phyloP scores from a whole-genome alignment of 2,797 vertebrate genomes.

The Eleutherodactylus coqui region DNA sequence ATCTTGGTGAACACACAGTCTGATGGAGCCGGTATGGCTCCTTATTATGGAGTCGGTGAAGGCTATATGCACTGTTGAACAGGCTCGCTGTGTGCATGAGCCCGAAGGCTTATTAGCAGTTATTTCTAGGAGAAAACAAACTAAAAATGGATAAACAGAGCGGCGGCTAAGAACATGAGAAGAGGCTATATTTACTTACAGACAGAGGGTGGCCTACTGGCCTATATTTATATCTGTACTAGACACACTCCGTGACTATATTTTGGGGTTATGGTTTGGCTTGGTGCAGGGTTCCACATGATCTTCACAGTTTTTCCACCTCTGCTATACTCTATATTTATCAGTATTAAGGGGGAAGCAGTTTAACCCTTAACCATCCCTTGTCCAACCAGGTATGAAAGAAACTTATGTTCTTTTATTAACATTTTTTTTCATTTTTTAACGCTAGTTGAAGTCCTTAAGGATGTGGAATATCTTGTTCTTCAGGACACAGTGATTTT shows the following conservation, averaged over 20 bases:
- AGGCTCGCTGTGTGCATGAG: neutral
- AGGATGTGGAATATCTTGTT: too few relatives aligned
- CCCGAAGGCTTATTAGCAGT: neutral
- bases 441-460: too few relatives aligned
- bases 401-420: neutral
- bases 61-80: neutral
- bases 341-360: neutral
- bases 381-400: neutral
- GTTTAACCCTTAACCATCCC: neutral
- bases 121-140: slow-evolving; percentile 13
- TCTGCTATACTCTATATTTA: neutral
- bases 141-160: slow-evolving; percentile 3
- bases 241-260: slow-evolving; percentile 47
- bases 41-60: neutral
- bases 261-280: slow-evolving; percentile 60
- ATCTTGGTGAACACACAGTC: too few relatives aligned
- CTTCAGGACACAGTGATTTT: too few relatives aligned
- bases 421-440: too few relatives aligned
- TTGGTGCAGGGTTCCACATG: neutral
- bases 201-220: slow-evolving; percentile 59
- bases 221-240: slow-evolving; percentile 59
- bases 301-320: neutral
- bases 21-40: neutral
- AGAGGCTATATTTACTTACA: slow-evolving; percentile 53
- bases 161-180: neutral